Evolutionary conservation across 2,888 invertebrate species (phyloP), one percentile per base, ranked within the genome.

Genomic region (Temnothorax ravouxi): DNA sequence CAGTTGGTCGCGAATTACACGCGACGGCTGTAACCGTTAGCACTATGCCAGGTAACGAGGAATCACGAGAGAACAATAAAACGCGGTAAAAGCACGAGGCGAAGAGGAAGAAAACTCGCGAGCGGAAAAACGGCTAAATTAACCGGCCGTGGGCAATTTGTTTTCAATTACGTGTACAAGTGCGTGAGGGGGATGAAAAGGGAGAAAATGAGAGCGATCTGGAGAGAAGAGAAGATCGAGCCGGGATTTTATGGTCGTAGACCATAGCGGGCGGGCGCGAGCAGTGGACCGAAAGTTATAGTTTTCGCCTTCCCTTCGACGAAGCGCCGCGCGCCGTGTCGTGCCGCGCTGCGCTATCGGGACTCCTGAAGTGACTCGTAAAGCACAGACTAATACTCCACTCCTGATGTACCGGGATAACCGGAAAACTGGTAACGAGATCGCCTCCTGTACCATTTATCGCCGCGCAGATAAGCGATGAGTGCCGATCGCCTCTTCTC

Each of bases 241-340:
- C 9, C 13, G 61, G 41, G 67, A 76, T 86, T 88, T 87, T 84
- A 88, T 77, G 88, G 44, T 74, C 44, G 84, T 34, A 21, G 61
- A 66, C 13, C 41, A 15, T 15, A 66, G 77, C 76, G 67, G 59
- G 50, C 34, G 69, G 76, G 41, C 72, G 86, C 83, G 86, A 71
- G 84, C 81, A 86, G 62, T 83, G 69, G 75, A 87, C 86, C 74
- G 84, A 83, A 84, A 86, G 83, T 88, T 91, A 90, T 86, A 84
- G 83, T 85, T 79, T 88, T 86, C 84, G 84, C 84, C 84, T 90
- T 83, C 69, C 64, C 84, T 75, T 74, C 34, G 79, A 64, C 81
- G 67, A 66, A 84, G 71, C 80, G 85, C 54, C 5, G 34, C 6
- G 71, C 80, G 85, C 54, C 5, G 34, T 34, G 56, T 41, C 29